Conservation (phyloP, 2,797 vertebrate species). For the Chelon labrosus region DNA sequence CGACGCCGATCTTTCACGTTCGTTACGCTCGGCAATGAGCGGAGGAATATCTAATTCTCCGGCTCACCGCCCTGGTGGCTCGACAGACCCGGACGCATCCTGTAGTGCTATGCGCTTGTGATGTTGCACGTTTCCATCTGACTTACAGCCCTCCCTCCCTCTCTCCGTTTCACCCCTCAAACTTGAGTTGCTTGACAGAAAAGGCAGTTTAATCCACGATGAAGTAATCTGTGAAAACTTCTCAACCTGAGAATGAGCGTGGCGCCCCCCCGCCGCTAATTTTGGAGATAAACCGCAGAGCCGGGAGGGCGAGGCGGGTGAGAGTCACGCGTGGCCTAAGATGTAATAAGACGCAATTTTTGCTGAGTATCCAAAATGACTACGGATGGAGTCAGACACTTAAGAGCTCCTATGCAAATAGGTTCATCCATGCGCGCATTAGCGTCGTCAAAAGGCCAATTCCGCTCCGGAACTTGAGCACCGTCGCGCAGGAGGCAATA, state of each 20-base stretch:
- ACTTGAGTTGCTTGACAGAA: background rate
- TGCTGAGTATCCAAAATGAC: slow-evolving; percentile 42
- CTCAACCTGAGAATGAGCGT: slow-evolving; percentile 12
- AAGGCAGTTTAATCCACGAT: slow-evolving; percentile 1
- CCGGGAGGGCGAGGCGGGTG: slow-evolving; percentile 25
- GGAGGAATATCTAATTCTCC: slow-evolving; percentile 17
- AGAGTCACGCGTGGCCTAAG: slow-evolving; percentile 23
- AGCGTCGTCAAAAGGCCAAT: slow-evolving; percentile 23
- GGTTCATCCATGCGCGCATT: slow-evolving; percentile 26
- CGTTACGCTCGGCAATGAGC: slow-evolving; percentile 8
- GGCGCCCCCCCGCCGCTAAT: slow-evolving; percentile 4
- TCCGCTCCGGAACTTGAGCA: slow-evolving; percentile 12
- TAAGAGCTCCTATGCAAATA: slow-evolving; percentile 16
- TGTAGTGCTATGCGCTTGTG: background rate
- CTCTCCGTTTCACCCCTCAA: background rate
- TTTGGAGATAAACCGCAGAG: slow-evolving; percentile 36
- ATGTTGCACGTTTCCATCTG: slow-evolving; percentile 3
- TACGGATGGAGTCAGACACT: slow-evolving; percentile 18
- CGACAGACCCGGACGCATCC: background rate
- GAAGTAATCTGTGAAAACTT: slow-evolving; percentile 28
- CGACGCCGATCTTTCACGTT: slow-evolving; percentile 14
- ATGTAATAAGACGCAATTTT: slow-evolving; percentile 46
- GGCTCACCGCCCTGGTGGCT: slow-evolving; percentile 23
- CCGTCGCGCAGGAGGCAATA: slow-evolving; percentile 12
- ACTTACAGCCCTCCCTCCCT: background rate